These are phyloP conservation scores for Cheilosia grossa DNA, from an alignment of 2,888 invertebrate species.

Conservation along the genomic window DNA sequence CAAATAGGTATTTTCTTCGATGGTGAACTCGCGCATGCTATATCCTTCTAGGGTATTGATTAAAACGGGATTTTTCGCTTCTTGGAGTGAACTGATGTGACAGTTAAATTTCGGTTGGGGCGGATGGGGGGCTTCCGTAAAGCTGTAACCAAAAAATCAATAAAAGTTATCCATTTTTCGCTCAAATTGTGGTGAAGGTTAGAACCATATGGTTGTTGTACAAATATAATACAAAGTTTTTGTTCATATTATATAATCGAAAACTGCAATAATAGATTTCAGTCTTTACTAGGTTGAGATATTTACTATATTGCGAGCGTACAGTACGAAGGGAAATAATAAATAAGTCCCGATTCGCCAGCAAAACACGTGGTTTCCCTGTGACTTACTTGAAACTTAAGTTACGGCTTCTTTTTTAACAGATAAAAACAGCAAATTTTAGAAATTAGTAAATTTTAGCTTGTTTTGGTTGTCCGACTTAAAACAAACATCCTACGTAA, in stretches of 20 bases:
- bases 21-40: constrained; percentile 64
- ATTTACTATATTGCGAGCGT: not conserved
- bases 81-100: constrained; percentile 39
- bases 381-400: no score
- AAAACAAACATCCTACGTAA: no score
- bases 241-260: not conserved
- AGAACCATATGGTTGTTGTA: constrained; percentile 18
- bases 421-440: no score
- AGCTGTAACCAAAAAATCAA: constrained; percentile 52
- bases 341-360: no score
- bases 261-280: constrained; percentile 16
- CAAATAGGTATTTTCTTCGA: constrained; percentile 55
- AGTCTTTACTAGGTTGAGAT: not conserved
- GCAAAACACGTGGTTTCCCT: no score
- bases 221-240: no score
- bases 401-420: no score
- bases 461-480: no score
- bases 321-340: constrained; percentile 1
- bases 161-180: constrained; percentile 14
- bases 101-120: constrained; percentile 23
- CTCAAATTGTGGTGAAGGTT: not conserved
- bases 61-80: constrained; percentile 46
- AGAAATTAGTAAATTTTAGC: no score
- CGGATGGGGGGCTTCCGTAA: constrained; percentile 9
- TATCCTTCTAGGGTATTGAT: constrained; percentile 61